Base-by-base conservation (phyloP, 1,140 invertebrate genomes). In the Drosophila prosaltans region DNA sequence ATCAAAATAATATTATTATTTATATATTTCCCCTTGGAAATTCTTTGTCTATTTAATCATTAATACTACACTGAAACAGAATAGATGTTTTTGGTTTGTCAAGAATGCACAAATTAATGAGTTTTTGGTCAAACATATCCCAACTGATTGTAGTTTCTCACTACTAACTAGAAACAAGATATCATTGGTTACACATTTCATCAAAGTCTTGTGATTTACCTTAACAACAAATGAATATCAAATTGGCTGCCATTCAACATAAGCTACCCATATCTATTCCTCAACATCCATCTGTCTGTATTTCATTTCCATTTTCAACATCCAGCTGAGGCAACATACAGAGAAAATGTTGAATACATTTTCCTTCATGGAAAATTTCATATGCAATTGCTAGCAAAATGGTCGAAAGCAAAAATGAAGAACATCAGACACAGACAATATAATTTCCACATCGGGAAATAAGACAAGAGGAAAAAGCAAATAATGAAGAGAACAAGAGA, bases 311-410 rank as follows among this genome's bases (percentile, higher is more conserved):
- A 24, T 51, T 76, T 76, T 43, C 24, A 66, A 58, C 16, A 16
- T 30, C 21, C 65, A 76, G 36, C 62, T 59, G 72, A 45, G 40
- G 40, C 30, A 69, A 43, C 26, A 62, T 16, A 43, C 26, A 62
- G 16, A 68, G 24, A 76, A 39, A 39, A 40, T 59, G 21, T 59
- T 8, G 10, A 39, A 9, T 9, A 59, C 16, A 16, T 16, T 59
- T 59, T 16, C 21, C 7, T 57, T 59, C 16, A 5, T 40, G 9
- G 26, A 45, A 41, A 57, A 77, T 70, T 77, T 65, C 70, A 55
- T 70, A 77, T 70, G 74, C 55, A 65, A 63, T 36, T 51, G 28
- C n/a, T 39, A 21, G 41, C 39, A 74, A 74, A 74, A 74, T 68
- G 61, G 32, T 26, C 21, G 45, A 51, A 51, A 21, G 21, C 16